A percentile compares a stretch with the other conserved stretches of the same genome.
Evolutionary conservation across 2,888 invertebrate genomes (phyloP).

Genomic region (Protonemura montana): DNA sequence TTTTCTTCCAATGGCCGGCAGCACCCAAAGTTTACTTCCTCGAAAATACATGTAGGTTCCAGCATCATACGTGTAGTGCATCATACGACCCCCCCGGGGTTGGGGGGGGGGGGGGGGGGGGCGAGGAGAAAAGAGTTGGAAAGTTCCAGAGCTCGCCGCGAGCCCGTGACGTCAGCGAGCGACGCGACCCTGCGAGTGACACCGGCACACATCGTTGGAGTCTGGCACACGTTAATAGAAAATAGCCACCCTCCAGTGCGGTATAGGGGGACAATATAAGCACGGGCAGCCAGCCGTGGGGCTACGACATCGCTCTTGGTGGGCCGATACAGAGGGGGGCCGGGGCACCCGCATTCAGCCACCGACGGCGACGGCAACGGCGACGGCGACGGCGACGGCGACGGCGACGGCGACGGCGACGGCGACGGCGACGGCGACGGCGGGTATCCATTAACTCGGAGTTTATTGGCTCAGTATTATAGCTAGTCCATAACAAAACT

Average conservation of each 20-base stretch:
- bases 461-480: background rate
- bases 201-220: background rate
- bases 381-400: background rate
- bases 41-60: background rate
- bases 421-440: background rate
- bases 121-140: background rate
- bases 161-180: background rate
- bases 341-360: background rate
- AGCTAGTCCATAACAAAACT: background rate
- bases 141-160: background rate
- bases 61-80: background rate
- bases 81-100: background rate
- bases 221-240: slow-evolving; percentile 24
- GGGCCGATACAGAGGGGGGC: background rate
- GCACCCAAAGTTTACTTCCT: background rate
- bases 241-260: slow-evolving; percentile 7
- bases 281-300: too few relatives aligned
- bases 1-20: background rate
- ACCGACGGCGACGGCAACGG: background rate
- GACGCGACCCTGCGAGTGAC: background rate
- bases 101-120: background rate
- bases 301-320: background rate
- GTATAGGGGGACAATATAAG: slow-evolving; percentile 16
- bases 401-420: background rate
- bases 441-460: slow-evolving; percentile 20